Evolutionary conservation across 2,113 vertebrate species (phyloP).

Genomic region (Petrocephalus microphthalmus): DNA sequence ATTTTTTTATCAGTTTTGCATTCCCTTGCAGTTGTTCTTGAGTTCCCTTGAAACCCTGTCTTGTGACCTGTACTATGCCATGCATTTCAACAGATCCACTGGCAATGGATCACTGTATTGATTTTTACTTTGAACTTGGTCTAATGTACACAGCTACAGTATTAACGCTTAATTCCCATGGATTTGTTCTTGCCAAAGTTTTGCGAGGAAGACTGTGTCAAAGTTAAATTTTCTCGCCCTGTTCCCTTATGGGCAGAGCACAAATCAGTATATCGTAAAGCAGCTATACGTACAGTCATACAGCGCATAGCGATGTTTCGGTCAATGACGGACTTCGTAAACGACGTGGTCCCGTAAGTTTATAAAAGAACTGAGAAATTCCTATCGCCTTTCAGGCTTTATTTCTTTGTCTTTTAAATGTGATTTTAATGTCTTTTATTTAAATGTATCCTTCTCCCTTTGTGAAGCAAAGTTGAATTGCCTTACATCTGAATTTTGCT

Average conservation of each 20-base stretch:
- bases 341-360: neutral
- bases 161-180: neutral
- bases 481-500: too few relatives aligned
- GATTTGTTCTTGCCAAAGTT: neutral
- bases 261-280: neutral
- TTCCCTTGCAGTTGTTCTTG: neutral
- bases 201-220: neutral
- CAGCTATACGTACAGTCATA: neutral
- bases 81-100: neutral
- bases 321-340: neutral
- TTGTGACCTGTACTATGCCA: neutral
- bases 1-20: neutral
- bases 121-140: neutral
- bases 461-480: too few relatives aligned
- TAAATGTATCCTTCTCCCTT: too few relatives aligned
- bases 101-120: neutral
- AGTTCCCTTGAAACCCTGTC: neutral
- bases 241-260: neutral
- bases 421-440: too few relatives aligned
- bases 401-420: too few relatives aligned
- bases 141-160: neutral
- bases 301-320: neutral
- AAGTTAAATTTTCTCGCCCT: neutral
- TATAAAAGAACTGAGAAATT: neutral
- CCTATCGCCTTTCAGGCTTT: neutral